Evolutionary conservation across 2,113 vertebrate genomes (phyloP).

Genomic region (Rhinichthys klamathensis): DNA sequence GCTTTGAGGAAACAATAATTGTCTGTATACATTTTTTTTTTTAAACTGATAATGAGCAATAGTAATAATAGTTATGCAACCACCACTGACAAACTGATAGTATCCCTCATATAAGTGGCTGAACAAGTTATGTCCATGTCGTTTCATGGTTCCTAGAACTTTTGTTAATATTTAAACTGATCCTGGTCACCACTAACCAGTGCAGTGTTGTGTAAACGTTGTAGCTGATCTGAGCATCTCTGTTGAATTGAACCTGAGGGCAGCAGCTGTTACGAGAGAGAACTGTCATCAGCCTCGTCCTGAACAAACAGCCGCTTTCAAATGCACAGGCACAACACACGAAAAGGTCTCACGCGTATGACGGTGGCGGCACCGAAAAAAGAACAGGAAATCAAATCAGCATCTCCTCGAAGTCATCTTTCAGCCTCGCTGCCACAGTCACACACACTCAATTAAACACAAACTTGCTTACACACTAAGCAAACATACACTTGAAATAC

Average conservation of each 20-base stretch:
- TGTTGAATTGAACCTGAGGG: slow-evolving; percentile 43
- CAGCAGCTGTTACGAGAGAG: slow-evolving; percentile 60
- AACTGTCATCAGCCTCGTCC: slow-evolving; percentile 42
- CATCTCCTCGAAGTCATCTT: slow-evolving; percentile 52
- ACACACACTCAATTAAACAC: slow-evolving; percentile 48
- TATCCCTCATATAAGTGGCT: background rate
- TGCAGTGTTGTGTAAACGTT: background rate
- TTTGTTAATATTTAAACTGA: slow-evolving; percentile 28
- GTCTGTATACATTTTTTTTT: no score
- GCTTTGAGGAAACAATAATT: no score
- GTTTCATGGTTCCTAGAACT: background rate
- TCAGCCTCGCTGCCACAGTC: slow-evolving; percentile 40
- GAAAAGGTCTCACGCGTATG: slow-evolving; percentile 37
- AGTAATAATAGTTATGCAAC: background rate
- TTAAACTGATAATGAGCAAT: background rate
- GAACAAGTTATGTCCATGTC: background rate
- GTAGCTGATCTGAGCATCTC: slow-evolving; percentile 29
- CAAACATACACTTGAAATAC: slow-evolving; percentile 50
- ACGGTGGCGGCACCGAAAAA: slow-evolving; percentile 43
- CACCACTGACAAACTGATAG: background rate
- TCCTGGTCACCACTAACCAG: background rate
- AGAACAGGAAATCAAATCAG: slow-evolving; percentile 66
- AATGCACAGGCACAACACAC: slow-evolving; percentile 38
- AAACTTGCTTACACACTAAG: slow-evolving; percentile 37
- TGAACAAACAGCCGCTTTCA: slow-evolving; percentile 44